These are phyloP conservation scores for Whitmania pigra DNA, from an alignment of 1,140 invertebrate species.

Conservation along the genomic window DNA sequence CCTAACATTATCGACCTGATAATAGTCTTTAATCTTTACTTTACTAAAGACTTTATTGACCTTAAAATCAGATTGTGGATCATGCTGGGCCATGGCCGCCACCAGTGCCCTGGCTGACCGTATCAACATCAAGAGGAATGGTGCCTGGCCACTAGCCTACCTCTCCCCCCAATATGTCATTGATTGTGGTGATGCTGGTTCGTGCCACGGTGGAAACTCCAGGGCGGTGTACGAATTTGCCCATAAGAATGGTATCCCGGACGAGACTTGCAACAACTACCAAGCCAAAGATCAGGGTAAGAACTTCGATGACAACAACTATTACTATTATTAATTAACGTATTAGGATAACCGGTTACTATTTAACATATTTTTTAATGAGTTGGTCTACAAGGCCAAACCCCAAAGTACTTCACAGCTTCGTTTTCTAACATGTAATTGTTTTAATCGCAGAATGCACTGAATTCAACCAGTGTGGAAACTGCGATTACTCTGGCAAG, in stretches of 20 bases:
- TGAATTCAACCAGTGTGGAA: conserved; percentile 43
- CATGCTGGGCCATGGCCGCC: conserved; percentile 46
- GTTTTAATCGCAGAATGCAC: conserved; percentile 37
- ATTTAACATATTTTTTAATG: too few species aligned
- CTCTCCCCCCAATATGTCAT: conserved; percentile 44
- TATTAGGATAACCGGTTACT: too few species aligned
- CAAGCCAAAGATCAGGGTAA: conserved; percentile 45
- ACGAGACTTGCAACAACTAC: conserved; percentile 48
- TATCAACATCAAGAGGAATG: conserved; percentile 45
- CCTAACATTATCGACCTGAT: neutral
- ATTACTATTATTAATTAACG: too few species aligned
- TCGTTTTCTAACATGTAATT: too few species aligned
- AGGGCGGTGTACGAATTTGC: conserved; percentile 43
- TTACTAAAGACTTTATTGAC: neutral
- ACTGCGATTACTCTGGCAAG: conserved; percentile 40
- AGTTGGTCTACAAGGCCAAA: too few species aligned
- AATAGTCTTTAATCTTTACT: too few species aligned
- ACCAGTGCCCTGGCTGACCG: conserved; percentile 46
- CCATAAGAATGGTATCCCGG: conserved; percentile 43
- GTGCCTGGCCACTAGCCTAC: conserved; percentile 44
- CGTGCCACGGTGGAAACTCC: conserved; percentile 37
- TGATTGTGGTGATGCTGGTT: conserved; percentile 43
- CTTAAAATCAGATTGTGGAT: conserved; percentile 44
- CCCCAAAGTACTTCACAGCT: too few species aligned
- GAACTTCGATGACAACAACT: neutral